Evolutionary conservation across 2,888 invertebrate genomes (phyloP).

Genomic region (Euproctis similis): DNA sequence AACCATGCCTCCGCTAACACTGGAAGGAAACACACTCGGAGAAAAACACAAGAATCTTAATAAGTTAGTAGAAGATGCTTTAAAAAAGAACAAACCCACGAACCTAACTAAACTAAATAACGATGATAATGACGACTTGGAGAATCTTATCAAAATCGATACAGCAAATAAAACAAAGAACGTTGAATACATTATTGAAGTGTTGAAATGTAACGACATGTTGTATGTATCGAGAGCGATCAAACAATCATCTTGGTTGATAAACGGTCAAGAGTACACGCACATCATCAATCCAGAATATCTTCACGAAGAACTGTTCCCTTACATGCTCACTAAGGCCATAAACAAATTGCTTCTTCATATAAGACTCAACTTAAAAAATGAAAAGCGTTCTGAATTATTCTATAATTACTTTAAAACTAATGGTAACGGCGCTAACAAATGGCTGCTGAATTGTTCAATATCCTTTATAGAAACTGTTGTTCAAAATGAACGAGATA

Average conservation of each 20-base stretch:
- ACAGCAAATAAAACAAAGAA: slow-evolving; percentile 37
- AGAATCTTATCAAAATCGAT: slow-evolving; percentile 49
- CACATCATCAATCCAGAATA: slow-evolving; percentile 51
- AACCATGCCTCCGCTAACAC: slow-evolving; percentile 26
- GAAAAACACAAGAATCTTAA: slow-evolving; percentile 40
- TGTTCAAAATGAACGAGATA: slow-evolving; percentile 21
- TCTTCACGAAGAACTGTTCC: slow-evolving; percentile 37
- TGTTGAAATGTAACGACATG: slow-evolving; percentile 45
- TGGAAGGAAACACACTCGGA: slow-evolving; percentile 31
- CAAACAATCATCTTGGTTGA: slow-evolving; percentile 46
- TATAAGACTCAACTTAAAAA: slow-evolving; percentile 44
- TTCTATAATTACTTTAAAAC: slow-evolving; percentile 42
- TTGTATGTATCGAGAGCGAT: slow-evolving; percentile 50
- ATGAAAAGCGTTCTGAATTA: slow-evolving; percentile 40
- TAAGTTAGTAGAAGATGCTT: slow-evolving; percentile 28
- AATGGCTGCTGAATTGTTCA: slow-evolving; percentile 54
- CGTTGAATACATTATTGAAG: slow-evolving; percentile 39
- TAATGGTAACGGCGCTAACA: slow-evolving; percentile 27
- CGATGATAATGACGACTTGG: slow-evolving; percentile 32
- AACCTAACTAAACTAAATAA: slow-evolving; percentile 23
- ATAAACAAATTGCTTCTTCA: slow-evolving; percentile 42
- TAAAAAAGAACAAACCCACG: slow-evolving; percentile 15
- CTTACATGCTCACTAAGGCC: slow-evolving; percentile 44
- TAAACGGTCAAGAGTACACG: slow-evolving; percentile 42
- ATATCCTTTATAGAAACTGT: slow-evolving; percentile 35